phyloP scores from a whole-genome alignment of 2,113 vertebrate species.

The Pseudopipra pipra region DNA sequence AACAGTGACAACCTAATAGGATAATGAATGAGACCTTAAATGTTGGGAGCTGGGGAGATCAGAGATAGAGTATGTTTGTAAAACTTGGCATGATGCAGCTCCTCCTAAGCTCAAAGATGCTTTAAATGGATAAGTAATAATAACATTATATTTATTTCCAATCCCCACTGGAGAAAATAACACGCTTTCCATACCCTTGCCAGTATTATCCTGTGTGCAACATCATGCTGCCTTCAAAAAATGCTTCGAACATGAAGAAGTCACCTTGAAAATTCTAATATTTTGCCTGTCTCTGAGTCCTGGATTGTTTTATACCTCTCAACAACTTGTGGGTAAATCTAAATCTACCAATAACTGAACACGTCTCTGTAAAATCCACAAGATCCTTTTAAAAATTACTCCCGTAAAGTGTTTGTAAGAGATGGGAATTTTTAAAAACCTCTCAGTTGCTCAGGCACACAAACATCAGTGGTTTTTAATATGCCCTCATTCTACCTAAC shows the following conservation, averaged over 20 bases:
- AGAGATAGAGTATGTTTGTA: neutral
- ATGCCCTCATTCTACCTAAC: neutral
- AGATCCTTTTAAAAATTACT: neutral
- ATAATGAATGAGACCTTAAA: neutral
- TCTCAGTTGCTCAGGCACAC: neutral
- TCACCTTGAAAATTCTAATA: neutral
- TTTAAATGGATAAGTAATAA: conserved; percentile 1
- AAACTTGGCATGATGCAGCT: neutral
- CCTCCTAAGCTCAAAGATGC: neutral
- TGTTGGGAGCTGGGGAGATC: neutral
- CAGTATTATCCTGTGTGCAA: neutral
- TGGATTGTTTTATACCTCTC: neutral
- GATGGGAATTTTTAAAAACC: neutral
- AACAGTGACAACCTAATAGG: neutral
- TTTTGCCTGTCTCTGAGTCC: neutral
- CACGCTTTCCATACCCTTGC: neutral
- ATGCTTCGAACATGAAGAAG: neutral
- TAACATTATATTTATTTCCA: neutral
- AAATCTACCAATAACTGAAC: neutral
- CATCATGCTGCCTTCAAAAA: neutral
- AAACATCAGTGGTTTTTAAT: neutral
- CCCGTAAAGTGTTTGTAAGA: neutral
- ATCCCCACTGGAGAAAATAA: conserved; percentile 1
- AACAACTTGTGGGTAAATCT: neutral
- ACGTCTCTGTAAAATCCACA: neutral